Evolutionary conservation across 2,797 vertebrate genomes (phyloP).

Genomic region (Hyperoplus immaculatus): DNA sequence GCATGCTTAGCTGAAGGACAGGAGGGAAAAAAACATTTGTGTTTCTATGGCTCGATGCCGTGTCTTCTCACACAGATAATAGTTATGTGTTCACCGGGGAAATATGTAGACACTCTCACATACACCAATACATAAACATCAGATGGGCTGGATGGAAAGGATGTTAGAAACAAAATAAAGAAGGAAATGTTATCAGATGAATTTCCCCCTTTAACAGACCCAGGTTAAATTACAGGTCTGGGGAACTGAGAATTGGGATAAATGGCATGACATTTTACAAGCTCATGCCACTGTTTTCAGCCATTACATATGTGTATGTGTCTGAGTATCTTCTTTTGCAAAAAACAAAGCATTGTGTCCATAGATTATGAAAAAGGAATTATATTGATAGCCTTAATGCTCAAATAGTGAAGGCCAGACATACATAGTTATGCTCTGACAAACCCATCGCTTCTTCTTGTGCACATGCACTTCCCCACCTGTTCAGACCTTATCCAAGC

Average conservation of each 20-base stretch:
- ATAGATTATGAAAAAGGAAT: neutral
- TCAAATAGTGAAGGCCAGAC: slow-evolving; percentile 5
- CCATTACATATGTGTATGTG: neutral
- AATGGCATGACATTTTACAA: slow-evolving; percentile 12
- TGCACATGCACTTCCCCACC: slow-evolving; percentile 31
- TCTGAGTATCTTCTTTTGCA: neutral
- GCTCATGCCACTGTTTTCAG: neutral
- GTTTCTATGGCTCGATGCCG: slow-evolving; percentile 28
- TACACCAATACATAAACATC: slow-evolving; percentile 17
- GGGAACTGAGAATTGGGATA: slow-evolving; percentile 2
- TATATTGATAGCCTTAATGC: neutral
- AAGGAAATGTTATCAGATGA: slow-evolving; percentile 14
- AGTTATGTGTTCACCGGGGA: neutral
- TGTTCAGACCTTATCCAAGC: slow-evolving; percentile 39
- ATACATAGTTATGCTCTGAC: neutral
- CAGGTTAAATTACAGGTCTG: slow-evolving; percentile 43
- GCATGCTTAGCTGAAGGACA: slow-evolving; percentile 21
- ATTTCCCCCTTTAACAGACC: slow-evolving; percentile 2
- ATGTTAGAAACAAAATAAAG: neutral
- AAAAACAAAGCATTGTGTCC: neutral
- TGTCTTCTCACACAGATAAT: neutral
- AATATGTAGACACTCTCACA: slow-evolving; percentile 16
- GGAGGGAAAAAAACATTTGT: slow-evolving; percentile 12
- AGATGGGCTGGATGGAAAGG: neutral
- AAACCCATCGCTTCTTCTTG: neutral